Evolutionary conservation across 2,113 vertebrate species (phyloP), one percentile per base, ranked within the genome.

Genomic region (Mungos mungo): DNA sequence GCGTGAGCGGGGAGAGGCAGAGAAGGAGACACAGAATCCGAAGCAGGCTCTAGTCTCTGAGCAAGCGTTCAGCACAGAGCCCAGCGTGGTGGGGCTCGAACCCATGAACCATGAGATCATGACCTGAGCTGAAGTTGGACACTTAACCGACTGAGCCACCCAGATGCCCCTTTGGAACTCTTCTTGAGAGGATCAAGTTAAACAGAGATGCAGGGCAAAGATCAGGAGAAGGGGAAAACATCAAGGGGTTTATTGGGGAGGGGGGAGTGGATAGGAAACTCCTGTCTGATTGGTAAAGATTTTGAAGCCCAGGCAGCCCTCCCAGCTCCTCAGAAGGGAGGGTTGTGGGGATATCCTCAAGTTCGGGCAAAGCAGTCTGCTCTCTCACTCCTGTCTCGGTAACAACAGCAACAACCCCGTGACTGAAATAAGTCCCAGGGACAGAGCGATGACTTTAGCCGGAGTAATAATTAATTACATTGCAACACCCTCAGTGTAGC

Each of bases 171-270:
- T 66, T 95, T 65, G 72, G 60, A 79, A 84, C 2, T 76, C 7
- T 41, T 97, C 68, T 71, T 76, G 96, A 97, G 27, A 68, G 50
- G 47, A 76, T 54, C 10, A n/a, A n/a, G 15, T 92, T 93, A 52
- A 72, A 50, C n/a, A 93, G 82, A 90, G 57, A 90, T 82, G 29
- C 5, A 94, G 54, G 38, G 60, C 38, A 60, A 93, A 31, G 45
- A 90, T 52, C 33, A 52, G n/a, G 60, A 96, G 87, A 85, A 93
- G 76, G 7, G 27, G 15, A n/a, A 14, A 52, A n/a, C 11, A 21
- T 86, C 15, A 52, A 93, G 19, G 23, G 47, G 92, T 47, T 84
- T 84, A 45, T 25, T 60, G 38, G 25, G 74, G 41, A 16, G 27
- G 29, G 41, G 14, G 41, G 19, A 52, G 6, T 72, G 11, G 3